These are phyloP conservation scores for Phrynocephalus vlangalii DNA, from an alignment of 2,797 vertebrate species.

Conservation along the genomic window DNA sequence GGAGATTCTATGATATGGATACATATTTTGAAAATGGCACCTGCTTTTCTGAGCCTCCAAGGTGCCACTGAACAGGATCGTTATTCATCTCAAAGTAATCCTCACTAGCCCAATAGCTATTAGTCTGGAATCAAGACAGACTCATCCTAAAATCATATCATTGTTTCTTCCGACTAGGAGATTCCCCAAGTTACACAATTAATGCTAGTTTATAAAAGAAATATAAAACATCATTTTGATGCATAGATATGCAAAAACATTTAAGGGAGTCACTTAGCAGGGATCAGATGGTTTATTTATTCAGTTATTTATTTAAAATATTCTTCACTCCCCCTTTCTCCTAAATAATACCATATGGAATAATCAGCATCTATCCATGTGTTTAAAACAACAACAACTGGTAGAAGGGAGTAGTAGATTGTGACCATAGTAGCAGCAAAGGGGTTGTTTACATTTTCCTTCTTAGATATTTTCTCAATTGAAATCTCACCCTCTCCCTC, in stretches of 20 bases:
- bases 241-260: too few relatives aligned
- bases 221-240: too few relatives aligned
- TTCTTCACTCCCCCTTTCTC: too few relatives aligned
- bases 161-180: background rate
- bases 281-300: too few relatives aligned
- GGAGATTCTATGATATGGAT: background rate
- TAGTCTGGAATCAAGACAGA: background rate
- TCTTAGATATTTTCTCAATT: background rate
- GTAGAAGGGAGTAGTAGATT: too few relatives aligned
- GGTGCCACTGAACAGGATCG: background rate
- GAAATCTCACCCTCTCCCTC: background rate
- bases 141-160: background rate
- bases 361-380: too few relatives aligned
- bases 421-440: background rate
- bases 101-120: background rate
- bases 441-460: background rate
- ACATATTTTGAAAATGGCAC: background rate
- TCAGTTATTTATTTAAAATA: too few relatives aligned
- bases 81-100: background rate
- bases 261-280: too few relatives aligned
- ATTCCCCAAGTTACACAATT: background rate
- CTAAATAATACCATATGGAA: too few relatives aligned
- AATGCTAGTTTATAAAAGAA: too few relatives aligned
- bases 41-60: background rate
- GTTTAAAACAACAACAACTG: too few relatives aligned